Conservation (phyloP, 2,888 invertebrate genomes). For the Leistus spinibarbis region DNA sequence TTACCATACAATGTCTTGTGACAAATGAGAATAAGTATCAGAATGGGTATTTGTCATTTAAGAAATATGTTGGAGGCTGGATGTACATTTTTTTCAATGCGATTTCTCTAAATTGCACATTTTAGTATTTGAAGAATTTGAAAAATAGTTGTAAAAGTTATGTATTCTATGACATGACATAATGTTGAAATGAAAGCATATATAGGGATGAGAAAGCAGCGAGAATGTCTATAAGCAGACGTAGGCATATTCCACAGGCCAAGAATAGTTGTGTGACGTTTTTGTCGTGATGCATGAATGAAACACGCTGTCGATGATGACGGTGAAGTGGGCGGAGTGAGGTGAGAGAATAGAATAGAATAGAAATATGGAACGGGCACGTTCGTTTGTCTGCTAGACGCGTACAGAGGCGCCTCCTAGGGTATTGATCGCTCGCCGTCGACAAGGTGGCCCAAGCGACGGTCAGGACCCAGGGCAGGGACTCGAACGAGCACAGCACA, state of each 20-base stretch:
- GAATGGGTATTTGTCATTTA: no score
- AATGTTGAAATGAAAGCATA: no score
- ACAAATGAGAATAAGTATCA: no score
- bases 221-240: constrained; percentile 10
- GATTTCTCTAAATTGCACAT: no score
- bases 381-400: constrained; percentile 41
- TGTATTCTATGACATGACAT: no score
- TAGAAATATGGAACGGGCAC: constrained; percentile 1
- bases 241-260: background rate
- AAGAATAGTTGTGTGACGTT: background rate
- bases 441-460: constrained; percentile 7
- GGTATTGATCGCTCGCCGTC: constrained; percentile 44
- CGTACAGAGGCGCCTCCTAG: constrained; percentile 41
- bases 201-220: no score
- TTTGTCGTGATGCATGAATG: background rate
- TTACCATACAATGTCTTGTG: no score
- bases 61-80: no score
- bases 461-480: background rate
- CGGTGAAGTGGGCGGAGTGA: background rate
- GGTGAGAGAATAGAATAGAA: background rate
- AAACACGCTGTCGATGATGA: background rate
- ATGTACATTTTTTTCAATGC: no score
- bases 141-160: no score
- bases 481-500: background rate
- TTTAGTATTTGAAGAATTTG: no score